These are phyloP conservation scores for Pectinophora gossypiella DNA, from an alignment of 1,140 invertebrate species.

Conservation along the genomic window DNA sequence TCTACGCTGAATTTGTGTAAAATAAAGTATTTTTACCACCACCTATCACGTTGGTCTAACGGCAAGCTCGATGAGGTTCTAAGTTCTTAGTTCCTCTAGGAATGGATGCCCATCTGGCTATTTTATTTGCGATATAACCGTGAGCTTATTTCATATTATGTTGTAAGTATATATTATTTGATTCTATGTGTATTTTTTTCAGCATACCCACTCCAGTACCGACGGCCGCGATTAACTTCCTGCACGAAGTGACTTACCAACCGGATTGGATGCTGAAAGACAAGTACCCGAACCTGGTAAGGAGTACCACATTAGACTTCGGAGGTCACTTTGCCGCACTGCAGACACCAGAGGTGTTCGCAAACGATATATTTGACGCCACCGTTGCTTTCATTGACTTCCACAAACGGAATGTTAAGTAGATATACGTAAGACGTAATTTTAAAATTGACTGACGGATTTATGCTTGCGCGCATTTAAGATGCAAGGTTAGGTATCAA, in stretches of 20 bases:
- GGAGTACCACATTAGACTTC: conserved; percentile 76
- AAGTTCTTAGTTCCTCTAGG: too few species aligned
- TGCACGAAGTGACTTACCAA: conserved; percentile 77
- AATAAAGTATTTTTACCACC: too few species aligned
- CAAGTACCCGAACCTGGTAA: conserved; percentile 80
- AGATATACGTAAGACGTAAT: background rate
- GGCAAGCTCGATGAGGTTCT: too few species aligned
- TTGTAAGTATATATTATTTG: background rate
- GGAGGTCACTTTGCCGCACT: conserved; percentile 93
- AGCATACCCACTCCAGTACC: conserved; percentile 80
- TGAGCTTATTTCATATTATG: too few species aligned
- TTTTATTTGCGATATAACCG: too few species aligned
- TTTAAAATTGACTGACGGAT: too few species aligned
- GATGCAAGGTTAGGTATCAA: too few species aligned
- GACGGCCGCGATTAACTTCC: conserved; percentile 79
- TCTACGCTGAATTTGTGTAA: too few species aligned
- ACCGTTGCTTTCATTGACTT: conserved; percentile 38
- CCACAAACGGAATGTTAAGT: conserved; percentile 13
- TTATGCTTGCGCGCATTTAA: too few species aligned
- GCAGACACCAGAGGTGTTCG: conserved; percentile 83
- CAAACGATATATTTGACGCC: conserved; percentile 76
- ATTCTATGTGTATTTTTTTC: too few species aligned
- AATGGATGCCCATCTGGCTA: too few species aligned
- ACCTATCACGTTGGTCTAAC: too few species aligned
- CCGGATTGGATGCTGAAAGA: conserved; percentile 77